Conservation (phyloP, 1,140 invertebrate genomes). For the Manduca sexta region DNA sequence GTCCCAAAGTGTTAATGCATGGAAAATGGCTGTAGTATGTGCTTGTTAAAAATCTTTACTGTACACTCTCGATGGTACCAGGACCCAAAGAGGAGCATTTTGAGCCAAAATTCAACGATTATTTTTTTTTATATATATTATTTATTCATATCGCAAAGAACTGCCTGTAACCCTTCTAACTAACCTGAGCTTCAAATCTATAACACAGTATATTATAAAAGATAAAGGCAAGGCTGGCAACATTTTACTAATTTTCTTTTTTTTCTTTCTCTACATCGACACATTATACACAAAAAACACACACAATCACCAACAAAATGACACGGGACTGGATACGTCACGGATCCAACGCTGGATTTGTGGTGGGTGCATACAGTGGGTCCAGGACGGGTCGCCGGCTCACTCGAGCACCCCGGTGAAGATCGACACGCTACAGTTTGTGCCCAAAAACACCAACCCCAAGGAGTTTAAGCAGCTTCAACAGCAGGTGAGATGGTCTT, state of each 20-base stretch:
- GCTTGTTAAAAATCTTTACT: constrained; percentile 26
- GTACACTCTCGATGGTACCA: constrained; percentile 65
- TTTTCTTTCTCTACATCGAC: constrained; percentile 32
- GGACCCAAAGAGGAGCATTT: constrained; percentile 20
- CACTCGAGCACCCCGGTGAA: constrained; percentile 94
- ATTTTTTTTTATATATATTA: constrained; percentile 22
- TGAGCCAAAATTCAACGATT: constrained; percentile 8
- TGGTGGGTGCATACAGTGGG: constrained; percentile 83
- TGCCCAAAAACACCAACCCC: constrained; percentile 95
- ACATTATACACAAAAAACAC: neutral
- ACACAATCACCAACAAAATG: neutral
- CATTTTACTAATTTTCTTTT: constrained; percentile 57
- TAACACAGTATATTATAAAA: neutral
- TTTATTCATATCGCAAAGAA: constrained; percentile 22
- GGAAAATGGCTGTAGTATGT: constrained; percentile 19
- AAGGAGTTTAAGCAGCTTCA: constrained; percentile 98
- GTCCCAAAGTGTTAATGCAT: constrained; percentile 28
- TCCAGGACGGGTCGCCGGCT: constrained; percentile 92
- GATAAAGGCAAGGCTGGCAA: constrained; percentile 37
- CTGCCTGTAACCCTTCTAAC: constrained; percentile 11
- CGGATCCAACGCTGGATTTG: neutral
- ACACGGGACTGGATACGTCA: no score
- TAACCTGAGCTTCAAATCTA: constrained; percentile 4
- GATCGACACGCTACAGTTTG: constrained; percentile 97
- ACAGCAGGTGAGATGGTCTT: constrained; percentile 88